Evolutionary conservation across 2,888 invertebrate genomes (phyloP).

Genomic region (Iselma pallidipennis): DNA sequence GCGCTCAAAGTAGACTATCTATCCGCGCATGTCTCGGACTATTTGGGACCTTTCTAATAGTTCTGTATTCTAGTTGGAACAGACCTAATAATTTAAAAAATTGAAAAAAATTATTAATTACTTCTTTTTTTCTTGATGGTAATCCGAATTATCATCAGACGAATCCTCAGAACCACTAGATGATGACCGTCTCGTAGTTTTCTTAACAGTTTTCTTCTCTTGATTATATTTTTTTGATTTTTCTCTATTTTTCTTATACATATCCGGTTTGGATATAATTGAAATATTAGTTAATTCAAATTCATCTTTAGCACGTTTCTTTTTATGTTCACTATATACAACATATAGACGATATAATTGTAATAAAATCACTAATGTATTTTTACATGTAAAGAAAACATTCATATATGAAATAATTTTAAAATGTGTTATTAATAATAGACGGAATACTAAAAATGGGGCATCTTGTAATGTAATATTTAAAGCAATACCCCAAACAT

Average conservation of each 20-base stretch:
- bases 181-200: slow-evolving; percentile 9
- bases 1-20: no score
- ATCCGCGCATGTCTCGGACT: no score
- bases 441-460: slow-evolving; percentile 83
- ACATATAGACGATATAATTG: slow-evolving; percentile 85
- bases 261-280: slow-evolving; percentile 58
- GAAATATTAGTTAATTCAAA: slow-evolving; percentile 59
- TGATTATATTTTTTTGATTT: slow-evolving; percentile 38
- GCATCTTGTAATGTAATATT: slow-evolving; percentile 87
- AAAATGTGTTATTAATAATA: slow-evolving; percentile 85
- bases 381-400: slow-evolving; percentile 94
- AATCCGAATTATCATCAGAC: neutral
- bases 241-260: slow-evolving; percentile 39
- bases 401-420: slow-evolving; percentile 93
- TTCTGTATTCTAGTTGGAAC: neutral
- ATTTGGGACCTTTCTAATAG: slow-evolving; percentile 3
- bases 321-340: slow-evolving; percentile 70
- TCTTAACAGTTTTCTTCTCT: slow-evolving; percentile 49
- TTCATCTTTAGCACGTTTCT: slow-evolving; percentile 49
- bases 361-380: slow-evolving; percentile 83
- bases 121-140: neutral
- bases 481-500: slow-evolving; percentile 86
- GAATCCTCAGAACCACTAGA: neutral
- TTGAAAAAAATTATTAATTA: neutral
- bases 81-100: neutral